These are phyloP conservation scores for Mastomys natalensis DNA, from an alignment of 2,113 vertebrate genomes.

Conservation along the genomic window DNA sequence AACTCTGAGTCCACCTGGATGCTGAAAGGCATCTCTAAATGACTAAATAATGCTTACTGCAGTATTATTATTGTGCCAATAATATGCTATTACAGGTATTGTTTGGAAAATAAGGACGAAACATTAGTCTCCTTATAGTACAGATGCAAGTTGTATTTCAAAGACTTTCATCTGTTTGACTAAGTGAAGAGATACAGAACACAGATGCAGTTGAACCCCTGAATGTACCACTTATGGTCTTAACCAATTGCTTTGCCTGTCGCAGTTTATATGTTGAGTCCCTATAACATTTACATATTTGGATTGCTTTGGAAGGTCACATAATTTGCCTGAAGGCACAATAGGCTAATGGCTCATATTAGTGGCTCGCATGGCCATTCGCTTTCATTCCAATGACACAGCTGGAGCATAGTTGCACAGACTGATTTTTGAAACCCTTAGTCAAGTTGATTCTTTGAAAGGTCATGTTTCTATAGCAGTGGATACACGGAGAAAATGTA, in stretches of 20 bases:
- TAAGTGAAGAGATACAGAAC: neutral
- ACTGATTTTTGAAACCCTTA: constrained; percentile 64
- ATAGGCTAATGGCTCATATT: constrained; percentile 47
- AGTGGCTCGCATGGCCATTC: constrained; percentile 51
- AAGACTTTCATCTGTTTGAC: neutral
- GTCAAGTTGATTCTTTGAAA: constrained; percentile 59
- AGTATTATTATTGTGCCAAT: neutral
- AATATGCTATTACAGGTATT: too few species aligned
- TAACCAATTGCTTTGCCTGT: constrained; percentile 27
- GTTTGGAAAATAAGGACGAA: neutral
- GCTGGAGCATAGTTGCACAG: neutral
- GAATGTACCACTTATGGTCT: neutral
- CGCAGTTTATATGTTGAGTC: neutral
- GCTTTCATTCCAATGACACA: constrained; percentile 55
- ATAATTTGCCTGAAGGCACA: constrained; percentile 6
- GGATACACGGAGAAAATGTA: constrained; percentile 52
- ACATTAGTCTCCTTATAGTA: neutral
- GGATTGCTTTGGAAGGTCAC: constrained; percentile 43
- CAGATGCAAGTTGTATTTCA: neutral
- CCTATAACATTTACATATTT: constrained; percentile 41
- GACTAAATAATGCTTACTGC: neutral
- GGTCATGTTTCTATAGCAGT: constrained; percentile 58
- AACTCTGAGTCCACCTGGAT: neutral
- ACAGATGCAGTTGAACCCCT: neutral
- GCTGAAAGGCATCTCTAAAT: neutral